Percentiles rank a stretch among this genome's conserved stretches.
These are phyloP conservation scores for Dicaeum eximium DNA, from an alignment of 2,113 vertebrate genomes.

Conservation along the genomic window DNA sequence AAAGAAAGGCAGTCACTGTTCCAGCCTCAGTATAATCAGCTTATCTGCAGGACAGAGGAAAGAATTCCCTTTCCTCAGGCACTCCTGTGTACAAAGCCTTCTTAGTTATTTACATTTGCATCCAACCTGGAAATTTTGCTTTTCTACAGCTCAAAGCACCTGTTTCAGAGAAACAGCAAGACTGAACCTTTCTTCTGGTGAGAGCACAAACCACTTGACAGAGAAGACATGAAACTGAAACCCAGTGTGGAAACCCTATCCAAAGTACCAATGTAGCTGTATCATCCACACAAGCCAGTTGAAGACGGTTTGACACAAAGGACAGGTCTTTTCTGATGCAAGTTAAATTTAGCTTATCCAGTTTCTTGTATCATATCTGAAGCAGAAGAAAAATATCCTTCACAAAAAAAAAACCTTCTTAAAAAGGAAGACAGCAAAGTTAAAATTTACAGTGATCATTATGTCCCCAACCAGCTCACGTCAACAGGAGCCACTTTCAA, in stretches of 20 bases:
- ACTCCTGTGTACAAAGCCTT: not conserved
- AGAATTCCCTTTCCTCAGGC: not conserved
- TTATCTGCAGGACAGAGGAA: constrained; percentile 8
- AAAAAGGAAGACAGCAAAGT: not conserved
- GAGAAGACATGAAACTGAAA: not conserved
- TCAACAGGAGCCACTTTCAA: not conserved
- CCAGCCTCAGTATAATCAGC: not conserved
- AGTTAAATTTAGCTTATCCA: not conserved
- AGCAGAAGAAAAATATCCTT: not conserved
- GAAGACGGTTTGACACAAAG: not conserved
- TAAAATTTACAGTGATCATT: not conserved
- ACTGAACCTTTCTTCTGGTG: not conserved
- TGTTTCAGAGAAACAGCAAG: not conserved
- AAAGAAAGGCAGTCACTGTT: not conserved
- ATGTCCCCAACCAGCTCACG: not conserved
- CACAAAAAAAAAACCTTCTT: not conserved
- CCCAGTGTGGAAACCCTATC: not conserved
- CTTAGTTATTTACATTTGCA: not conserved
- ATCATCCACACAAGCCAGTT: not conserved
- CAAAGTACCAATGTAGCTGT: not conserved
- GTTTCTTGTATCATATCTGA: not conserved
- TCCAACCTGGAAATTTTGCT: not conserved
- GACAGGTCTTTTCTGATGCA: not conserved
- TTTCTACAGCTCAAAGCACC: not conserved
- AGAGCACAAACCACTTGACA: not conserved